Evolutionary conservation across 2,888 invertebrate species (phyloP).

Genomic region (Hypercompe scribonia): DNA sequence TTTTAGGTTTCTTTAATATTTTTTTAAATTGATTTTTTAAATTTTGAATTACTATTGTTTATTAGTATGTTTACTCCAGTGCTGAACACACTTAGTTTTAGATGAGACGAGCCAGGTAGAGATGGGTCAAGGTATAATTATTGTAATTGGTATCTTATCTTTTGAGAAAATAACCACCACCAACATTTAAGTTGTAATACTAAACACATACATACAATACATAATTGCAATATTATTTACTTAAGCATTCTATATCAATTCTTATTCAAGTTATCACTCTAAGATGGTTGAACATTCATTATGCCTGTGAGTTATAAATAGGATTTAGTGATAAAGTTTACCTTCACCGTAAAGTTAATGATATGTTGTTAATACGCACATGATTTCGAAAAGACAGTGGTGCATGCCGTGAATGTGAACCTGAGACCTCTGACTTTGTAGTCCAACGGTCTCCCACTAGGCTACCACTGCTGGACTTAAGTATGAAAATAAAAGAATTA

Average conservation of each 20-base stretch:
- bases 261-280: background rate
- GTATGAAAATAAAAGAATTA: slow-evolving; percentile 13
- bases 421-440: slow-evolving; percentile 24
- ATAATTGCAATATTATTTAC: background rate
- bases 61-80: background rate
- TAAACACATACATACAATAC: background rate
- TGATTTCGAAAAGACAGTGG: slow-evolving; percentile 25
- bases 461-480: slow-evolving; percentile 22
- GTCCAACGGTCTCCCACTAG: slow-evolving; percentile 26
- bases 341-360: slow-evolving; percentile 19
- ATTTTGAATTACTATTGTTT: background rate
- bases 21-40: background rate
- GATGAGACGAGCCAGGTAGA: background rate
- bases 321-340: slow-evolving; percentile 9
- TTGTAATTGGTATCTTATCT: background rate
- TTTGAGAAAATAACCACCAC: background rate
- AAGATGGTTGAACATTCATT: slow-evolving; percentile 8
- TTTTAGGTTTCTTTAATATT: background rate
- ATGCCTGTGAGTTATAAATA: background rate
- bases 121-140: background rate
- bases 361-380: slow-evolving; percentile 22
- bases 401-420: slow-evolving; percentile 23
- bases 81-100: too few species aligned
- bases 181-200: background rate
- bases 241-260: background rate